Evolutionary conservation across 2,797 vertebrate species (phyloP).

Genomic region (Lutjanus campechanus): DNA sequence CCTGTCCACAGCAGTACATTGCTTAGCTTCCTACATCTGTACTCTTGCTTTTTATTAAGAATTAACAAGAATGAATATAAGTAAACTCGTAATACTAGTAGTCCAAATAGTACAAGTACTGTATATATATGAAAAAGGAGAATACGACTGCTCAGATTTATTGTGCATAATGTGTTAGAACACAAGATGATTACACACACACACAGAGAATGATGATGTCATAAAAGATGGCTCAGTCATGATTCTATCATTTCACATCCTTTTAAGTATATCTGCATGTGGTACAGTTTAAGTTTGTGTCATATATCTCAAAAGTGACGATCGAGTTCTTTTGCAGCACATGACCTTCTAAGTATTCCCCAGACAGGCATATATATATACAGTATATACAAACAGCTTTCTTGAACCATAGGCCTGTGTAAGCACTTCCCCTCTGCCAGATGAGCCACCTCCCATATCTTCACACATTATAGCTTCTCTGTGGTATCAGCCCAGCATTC

Average conservation of each 20-base stretch:
- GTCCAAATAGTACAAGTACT: neutral
- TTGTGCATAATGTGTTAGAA: neutral
- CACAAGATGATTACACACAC: neutral
- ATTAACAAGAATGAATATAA: too few relatives aligned
- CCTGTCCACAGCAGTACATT: too few relatives aligned
- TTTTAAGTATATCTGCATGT: conserved; percentile 20
- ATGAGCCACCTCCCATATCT: conserved; percentile 60
- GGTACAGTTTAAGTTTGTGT: conserved; percentile 7
- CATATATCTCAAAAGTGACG: conserved; percentile 5
- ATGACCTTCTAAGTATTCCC: conserved; percentile 1
- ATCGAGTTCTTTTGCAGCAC: conserved; percentile 8
- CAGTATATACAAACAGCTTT: conserved; percentile 20
- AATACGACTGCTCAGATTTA: conserved; percentile 24
- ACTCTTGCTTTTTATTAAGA: too few relatives aligned
- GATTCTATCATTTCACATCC: neutral
- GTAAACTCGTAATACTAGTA: too few relatives aligned
- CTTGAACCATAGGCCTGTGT: conserved; percentile 43
- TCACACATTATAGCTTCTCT: conserved; percentile 53
- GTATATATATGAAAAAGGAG: neutral
- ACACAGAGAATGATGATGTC: conserved; percentile 6
- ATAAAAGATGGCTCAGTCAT: conserved; percentile 14
- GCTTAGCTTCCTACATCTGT: too few relatives aligned
- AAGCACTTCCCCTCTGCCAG: conserved; percentile 52
- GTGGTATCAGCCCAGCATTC: conserved; percentile 47
- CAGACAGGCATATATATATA: conserved; percentile 4